Evolutionary conservation across 2,113 vertebrate genomes (phyloP).

Genomic region (Marmota flaviventris): DNA sequence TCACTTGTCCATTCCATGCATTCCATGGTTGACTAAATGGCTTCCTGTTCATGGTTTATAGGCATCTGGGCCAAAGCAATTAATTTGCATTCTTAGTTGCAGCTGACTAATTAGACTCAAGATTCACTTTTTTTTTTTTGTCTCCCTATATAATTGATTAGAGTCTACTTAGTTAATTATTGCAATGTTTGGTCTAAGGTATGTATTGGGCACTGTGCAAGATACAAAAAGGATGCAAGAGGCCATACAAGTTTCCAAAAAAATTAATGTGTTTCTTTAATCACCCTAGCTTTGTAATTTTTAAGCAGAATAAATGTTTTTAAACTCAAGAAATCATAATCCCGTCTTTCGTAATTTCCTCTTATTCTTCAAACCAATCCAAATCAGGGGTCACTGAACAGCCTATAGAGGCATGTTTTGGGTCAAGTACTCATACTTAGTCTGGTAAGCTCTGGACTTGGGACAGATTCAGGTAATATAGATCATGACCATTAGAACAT

Average conservation of each 20-base stretch:
- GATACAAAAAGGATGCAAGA: not conserved
- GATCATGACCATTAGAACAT: not conserved
- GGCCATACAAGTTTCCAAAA: not conserved
- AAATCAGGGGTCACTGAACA: not conserved
- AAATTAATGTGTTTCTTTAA: not conserved
- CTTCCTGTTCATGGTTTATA: not conserved
- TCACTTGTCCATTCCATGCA: constrained; percentile 20
- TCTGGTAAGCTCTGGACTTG: not conserved
- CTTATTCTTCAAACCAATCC: not conserved
- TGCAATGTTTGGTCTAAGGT: constrained; percentile 29
- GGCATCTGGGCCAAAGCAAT: constrained; percentile 41
- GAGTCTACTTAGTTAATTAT: constrained; percentile 36
- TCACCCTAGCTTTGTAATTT: constrained; percentile 40
- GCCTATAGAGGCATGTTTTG: not conserved
- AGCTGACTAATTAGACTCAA: constrained; percentile 56
- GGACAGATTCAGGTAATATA: not conserved
- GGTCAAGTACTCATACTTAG: not conserved
- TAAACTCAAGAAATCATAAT: constrained; percentile 12
- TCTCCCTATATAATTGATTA: constrained; percentile 55
- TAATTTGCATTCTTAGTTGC: constrained; percentile 57
- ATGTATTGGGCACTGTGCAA: not conserved
- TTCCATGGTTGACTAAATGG: not conserved
- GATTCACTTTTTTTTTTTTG: constrained; percentile 60
- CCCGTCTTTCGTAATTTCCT: constrained; percentile 48
- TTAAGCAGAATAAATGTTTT: constrained; percentile 34